A percentile compares a stretch with the other conserved stretches of the same genome.
These are phyloP conservation scores for Dicycla oo DNA, from an alignment of 2,888 invertebrate species.

Conservation along the genomic window DNA sequence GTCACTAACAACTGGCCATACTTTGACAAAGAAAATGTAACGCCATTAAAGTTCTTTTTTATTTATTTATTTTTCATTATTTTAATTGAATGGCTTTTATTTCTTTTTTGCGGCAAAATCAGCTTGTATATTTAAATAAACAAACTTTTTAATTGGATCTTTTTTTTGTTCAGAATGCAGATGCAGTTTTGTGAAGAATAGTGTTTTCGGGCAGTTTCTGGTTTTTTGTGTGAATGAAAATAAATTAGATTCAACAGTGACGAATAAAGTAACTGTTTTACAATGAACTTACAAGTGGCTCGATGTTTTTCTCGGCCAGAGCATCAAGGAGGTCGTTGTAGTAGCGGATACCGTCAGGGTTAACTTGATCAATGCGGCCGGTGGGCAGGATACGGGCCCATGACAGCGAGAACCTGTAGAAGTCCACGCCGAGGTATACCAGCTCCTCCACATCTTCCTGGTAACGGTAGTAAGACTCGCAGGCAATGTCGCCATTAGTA, in stretches of 20 bases:
- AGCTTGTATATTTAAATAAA: background rate
- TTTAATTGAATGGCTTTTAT: background rate
- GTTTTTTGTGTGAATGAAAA: background rate
- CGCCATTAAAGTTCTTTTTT: background rate
- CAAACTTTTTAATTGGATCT: background rate
- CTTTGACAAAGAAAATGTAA: background rate
- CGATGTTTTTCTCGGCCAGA: conserved; percentile 91
- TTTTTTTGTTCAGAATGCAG: no score
- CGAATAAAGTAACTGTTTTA: background rate
- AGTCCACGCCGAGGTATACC: conserved; percentile 88
- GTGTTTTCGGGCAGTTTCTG: background rate
- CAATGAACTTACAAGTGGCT: conserved; percentile 88
- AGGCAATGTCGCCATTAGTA: conserved; percentile 92
- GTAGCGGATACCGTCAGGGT: conserved; percentile 91
- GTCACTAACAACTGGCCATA: background rate
- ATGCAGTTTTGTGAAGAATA: no score
- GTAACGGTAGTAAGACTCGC: conserved; percentile 93
- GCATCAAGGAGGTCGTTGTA: conserved; percentile 92
- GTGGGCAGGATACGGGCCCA: conserved; percentile 92
- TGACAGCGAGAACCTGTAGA: conserved; percentile 90
- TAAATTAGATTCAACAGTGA: background rate
- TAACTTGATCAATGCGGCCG: conserved; percentile 89
- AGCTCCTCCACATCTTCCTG: conserved; percentile 90
- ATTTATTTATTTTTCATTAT: no score
- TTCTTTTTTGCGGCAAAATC: background rate